These are phyloP conservation scores for Nymphicus hollandicus DNA, from an alignment of 2,113 vertebrate genomes.

Conservation along the genomic window DNA sequence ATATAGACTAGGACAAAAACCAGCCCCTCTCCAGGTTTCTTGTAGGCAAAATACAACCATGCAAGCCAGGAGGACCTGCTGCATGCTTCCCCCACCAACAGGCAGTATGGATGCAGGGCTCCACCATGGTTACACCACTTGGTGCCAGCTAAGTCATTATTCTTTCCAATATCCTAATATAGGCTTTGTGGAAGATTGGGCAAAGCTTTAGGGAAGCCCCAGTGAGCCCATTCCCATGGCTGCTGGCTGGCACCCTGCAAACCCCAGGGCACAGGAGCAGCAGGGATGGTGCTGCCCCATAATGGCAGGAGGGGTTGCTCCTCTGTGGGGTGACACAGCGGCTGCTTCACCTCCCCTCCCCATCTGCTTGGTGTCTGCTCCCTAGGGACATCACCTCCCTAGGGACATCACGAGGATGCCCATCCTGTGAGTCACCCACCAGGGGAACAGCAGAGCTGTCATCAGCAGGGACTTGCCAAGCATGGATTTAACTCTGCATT, in stretches of 20 bases:
- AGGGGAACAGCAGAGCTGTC: not conserved
- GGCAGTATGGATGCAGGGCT: rapidly evolving
- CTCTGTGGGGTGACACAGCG: rapidly evolving
- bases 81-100: not conserved
- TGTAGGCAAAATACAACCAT: not conserved
- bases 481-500: not conserved
- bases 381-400: not conserved
- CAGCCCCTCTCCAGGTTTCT: not conserved
- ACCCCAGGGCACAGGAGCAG: not conserved
- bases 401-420: not conserved
- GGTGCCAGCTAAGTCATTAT: not conserved
- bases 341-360: not conserved
- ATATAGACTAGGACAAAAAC: not conserved
- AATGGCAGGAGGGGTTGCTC: not conserved
- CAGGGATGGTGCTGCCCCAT: not conserved
- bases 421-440: not conserved
- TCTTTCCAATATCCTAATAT: not conserved
- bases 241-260: rapidly evolving
- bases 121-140: rapidly evolving
- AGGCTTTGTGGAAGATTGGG: not conserved
- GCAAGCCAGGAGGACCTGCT: not conserved
- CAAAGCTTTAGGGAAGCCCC: not conserved
- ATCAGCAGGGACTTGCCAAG: not conserved
- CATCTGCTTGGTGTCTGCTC: not conserved
- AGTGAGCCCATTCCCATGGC: rapidly evolving